phyloP scores from a whole-genome alignment of 2,888 invertebrate genomes.

The Oxycera nigricornis region DNA sequence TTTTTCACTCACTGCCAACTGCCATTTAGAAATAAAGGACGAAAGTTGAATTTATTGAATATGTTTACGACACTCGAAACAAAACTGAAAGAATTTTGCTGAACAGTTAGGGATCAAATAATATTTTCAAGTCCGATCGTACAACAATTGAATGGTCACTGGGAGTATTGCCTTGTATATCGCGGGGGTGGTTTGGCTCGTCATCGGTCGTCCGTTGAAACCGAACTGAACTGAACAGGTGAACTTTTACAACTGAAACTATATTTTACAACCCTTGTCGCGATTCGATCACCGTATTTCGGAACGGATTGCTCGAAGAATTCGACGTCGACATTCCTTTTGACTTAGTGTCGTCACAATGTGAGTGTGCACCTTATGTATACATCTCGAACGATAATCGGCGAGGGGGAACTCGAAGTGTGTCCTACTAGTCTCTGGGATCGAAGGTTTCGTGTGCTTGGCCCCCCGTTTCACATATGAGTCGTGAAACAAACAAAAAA shows the following conservation, averaged over 20 bases:
- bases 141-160: constrained; percentile 11
- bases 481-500: constrained; percentile 11
- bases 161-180: neutral
- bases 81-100: neutral
- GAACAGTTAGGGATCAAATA: neutral
- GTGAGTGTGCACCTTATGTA: constrained; percentile 30
- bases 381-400: constrained; percentile 4
- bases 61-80: neutral
- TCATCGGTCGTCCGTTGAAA: neutral
- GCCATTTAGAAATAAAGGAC: neutral
- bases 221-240: constrained; percentile 37
- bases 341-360: constrained; percentile 28
- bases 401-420: neutral
- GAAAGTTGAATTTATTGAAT: neutral
- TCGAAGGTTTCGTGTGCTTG: constrained; percentile 7
- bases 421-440: constrained; percentile 13
- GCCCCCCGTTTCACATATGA: constrained; percentile 21
- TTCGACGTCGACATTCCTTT: constrained; percentile 36
- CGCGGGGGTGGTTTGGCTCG: constrained; percentile 27
- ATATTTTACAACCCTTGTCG: constrained; percentile 39
- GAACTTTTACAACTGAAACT: constrained; percentile 39
- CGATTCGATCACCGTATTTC: constrained; percentile 20
- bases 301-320: constrained; percentile 30
- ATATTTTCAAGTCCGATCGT: neutral
- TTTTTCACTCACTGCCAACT: too few species aligned